Evolutionary conservation across 2,797 vertebrate species (phyloP).

Genomic region (Aphelocoma californica): DNA sequence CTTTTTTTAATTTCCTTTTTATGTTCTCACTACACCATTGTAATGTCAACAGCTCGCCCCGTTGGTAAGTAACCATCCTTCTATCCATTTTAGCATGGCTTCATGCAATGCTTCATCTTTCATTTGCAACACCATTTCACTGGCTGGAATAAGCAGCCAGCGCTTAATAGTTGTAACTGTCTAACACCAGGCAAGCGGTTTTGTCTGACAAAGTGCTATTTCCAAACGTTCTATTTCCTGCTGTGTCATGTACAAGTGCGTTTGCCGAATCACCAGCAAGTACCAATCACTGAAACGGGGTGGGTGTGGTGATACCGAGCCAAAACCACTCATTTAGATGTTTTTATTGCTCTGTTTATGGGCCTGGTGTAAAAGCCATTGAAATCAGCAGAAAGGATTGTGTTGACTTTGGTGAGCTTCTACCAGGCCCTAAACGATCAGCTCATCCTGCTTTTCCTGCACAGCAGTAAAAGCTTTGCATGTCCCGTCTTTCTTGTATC

Average conservation of each 20-base stretch:
- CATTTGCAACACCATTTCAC: conserved; percentile 68
- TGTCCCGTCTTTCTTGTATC: background rate
- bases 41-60: conserved; percentile 97
- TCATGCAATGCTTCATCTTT: conserved; percentile 76
- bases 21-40: conserved; percentile 94
- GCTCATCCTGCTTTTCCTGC: conserved; percentile 46
- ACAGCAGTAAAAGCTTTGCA: conserved; percentile 38
- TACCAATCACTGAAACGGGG: background rate
- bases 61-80: conserved; percentile 99
- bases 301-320: background rate
- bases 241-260: background rate
- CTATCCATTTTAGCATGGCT: conserved; percentile 88
- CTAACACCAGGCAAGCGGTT: conserved; percentile 28
- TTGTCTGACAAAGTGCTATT: conserved; percentile 29
- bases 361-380: background rate
- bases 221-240: conserved; percentile 21
- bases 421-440: background rate
- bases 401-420: conserved; percentile 10
- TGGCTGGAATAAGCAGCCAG: conserved; percentile 45
- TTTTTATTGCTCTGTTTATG: background rate
- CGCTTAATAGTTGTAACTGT: conserved; percentile 17
- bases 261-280: conserved; percentile 4
- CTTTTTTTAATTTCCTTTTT: conserved; percentile 85
- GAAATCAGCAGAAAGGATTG: background rate
- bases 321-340: background rate